These are phyloP conservation scores for Lithophane semibrunnea DNA, from an alignment of 2,888 invertebrate species.

Conservation along the genomic window DNA sequence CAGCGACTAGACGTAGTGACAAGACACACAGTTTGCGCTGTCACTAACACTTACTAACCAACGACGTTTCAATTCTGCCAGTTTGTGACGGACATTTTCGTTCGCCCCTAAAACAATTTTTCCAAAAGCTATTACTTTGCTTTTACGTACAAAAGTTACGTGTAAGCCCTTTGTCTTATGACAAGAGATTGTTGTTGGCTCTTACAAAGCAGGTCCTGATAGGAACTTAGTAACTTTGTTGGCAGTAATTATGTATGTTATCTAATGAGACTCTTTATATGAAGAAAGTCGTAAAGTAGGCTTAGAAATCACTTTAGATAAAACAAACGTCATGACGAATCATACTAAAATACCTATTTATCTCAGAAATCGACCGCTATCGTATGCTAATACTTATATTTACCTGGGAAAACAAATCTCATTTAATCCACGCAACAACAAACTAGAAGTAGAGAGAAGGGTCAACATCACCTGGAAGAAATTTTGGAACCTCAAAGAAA, in stretches of 20 bases:
- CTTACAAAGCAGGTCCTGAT: constrained; percentile 48
- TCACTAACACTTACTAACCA: neutral
- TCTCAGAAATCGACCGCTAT: too few relatives aligned
- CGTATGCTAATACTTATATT: too few relatives aligned
- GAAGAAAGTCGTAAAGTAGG: too few relatives aligned
- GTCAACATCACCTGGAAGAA: too few relatives aligned
- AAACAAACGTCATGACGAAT: too few relatives aligned
- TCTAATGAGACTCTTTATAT: too few relatives aligned
- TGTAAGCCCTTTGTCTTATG: constrained; percentile 53
- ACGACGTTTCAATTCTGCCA: neutral
- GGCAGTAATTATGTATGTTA: constrained; percentile 41
- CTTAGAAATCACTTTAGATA: too few relatives aligned
- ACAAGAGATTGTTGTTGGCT: constrained; percentile 40
- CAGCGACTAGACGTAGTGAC: neutral
- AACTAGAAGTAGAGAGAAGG: too few relatives aligned
- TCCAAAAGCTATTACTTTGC: constrained; percentile 39
- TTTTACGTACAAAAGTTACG: constrained; percentile 52
- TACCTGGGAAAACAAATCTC: too few relatives aligned
- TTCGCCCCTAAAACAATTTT: constrained; percentile 20
- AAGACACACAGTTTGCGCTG: neutral
- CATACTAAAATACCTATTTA: too few relatives aligned
- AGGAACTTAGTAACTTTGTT: constrained; percentile 54
- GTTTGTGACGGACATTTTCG: neutral
- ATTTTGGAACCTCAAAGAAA: too few relatives aligned
- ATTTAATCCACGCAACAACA: too few relatives aligned